phyloP scores from a whole-genome alignment of 2,113 vertebrate genomes.

The Naja naja region DNA sequence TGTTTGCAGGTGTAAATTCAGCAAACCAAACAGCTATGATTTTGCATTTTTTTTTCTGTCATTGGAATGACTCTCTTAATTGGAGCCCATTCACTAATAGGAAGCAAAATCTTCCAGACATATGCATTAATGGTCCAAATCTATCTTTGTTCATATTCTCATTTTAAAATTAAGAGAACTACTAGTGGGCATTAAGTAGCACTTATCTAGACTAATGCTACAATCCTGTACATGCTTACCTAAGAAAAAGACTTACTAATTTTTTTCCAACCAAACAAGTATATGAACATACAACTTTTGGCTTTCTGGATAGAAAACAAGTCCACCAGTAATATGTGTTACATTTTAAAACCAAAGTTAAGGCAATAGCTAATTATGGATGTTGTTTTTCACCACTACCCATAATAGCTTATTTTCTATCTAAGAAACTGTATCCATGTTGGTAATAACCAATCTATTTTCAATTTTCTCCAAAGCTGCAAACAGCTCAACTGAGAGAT shows the following conservation, averaged over 20 bases:
- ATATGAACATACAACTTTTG: background rate
- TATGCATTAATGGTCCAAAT: background rate
- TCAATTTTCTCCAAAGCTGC: background rate
- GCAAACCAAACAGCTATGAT: background rate
- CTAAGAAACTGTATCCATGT: background rate
- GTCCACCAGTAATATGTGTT: background rate
- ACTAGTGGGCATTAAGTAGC: background rate
- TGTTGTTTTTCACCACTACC: background rate
- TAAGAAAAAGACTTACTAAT: background rate
- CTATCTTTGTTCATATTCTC: background rate
- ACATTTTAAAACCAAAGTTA: background rate
- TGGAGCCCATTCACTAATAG: background rate
- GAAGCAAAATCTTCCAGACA: background rate
- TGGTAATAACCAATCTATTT: background rate
- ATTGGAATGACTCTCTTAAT: background rate
- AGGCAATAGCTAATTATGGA: background rate
- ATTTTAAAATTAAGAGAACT: background rate
- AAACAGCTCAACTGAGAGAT: background rate
- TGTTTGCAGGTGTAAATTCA: background rate
- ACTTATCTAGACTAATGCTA: background rate
- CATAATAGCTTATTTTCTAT: background rate
- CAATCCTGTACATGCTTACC: background rate
- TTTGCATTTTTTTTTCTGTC: background rate
- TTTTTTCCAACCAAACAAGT: background rate
- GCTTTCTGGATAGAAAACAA: background rate